Conservation (phyloP, 2,888 invertebrate genomes). For the Brachycybe producta region DNA sequence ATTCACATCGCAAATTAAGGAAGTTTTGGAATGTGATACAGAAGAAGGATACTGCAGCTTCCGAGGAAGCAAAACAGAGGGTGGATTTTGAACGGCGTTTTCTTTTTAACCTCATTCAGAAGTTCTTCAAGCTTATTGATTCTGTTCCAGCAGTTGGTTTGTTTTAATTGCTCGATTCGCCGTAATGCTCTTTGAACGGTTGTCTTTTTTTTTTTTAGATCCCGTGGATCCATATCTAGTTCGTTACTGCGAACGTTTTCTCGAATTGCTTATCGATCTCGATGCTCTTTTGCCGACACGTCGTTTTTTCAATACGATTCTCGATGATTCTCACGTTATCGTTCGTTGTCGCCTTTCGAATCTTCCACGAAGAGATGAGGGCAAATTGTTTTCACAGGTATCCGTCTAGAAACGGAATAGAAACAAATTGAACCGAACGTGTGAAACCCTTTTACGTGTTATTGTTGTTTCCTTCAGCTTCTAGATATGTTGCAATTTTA, state of each 20-base stretch:
- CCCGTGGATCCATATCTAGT: constrained; percentile 27
- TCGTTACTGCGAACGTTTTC: constrained; percentile 82
- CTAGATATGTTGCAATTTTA: constrained; percentile 93
- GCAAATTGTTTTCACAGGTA: constrained; percentile 82
- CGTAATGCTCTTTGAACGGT: neutral
- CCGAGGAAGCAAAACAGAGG: constrained; percentile 31
- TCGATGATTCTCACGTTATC: constrained; percentile 88
- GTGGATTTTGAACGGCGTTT: constrained; percentile 72
- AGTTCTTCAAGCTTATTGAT: constrained; percentile 71
- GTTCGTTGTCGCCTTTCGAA: constrained; percentile 73
- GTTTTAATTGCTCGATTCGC: constrained; percentile 28
- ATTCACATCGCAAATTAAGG: constrained; percentile 71
- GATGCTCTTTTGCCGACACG: constrained; percentile 90
- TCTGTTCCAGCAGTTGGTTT: constrained; percentile 52
- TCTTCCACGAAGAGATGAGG: constrained; percentile 60
- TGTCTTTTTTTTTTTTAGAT: constrained; percentile 24
- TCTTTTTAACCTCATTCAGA: constrained; percentile 68
- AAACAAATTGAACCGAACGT: neutral
- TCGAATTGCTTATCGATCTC: constrained; percentile 90
- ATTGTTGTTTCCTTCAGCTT: constrained; percentile 67
- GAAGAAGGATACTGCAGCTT: constrained; percentile 51
- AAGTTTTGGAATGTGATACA: constrained; percentile 83
- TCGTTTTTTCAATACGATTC: constrained; percentile 87
- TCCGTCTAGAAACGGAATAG: constrained; percentile 31
- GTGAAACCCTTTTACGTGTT: constrained; percentile 23